These are phyloP conservation scores for Etia nguti DNA, from an alignment of 2,113 vertebrate genomes.

Conservation along the genomic window DNA sequence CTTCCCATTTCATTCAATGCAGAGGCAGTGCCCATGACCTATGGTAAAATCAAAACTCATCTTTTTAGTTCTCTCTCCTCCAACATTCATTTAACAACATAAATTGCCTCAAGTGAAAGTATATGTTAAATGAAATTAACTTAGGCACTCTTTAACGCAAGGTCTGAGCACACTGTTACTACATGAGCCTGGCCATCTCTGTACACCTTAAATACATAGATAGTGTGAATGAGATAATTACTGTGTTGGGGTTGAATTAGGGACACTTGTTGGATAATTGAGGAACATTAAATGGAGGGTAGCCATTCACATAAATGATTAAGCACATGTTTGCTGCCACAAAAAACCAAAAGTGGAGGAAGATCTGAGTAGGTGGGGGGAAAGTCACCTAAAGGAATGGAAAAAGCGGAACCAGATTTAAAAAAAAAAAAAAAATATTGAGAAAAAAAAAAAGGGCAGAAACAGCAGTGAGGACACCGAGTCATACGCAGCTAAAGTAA, in stretches of 20 bases:
- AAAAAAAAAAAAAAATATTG: neutral
- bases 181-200: neutral
- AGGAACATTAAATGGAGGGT: neutral
- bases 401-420: neutral
- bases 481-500: conserved; percentile 23
- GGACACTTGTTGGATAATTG: neutral
- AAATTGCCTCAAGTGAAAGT: neutral
- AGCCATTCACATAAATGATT: neutral
- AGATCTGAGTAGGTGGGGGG: neutral
- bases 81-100: neutral
- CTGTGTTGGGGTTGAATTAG: neutral
- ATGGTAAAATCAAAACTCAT: neutral
- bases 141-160: neutral
- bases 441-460: neutral
- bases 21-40: neutral
- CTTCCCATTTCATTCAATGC: neutral
- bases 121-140: neutral
- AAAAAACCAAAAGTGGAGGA: neutral
- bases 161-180: neutral
- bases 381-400: neutral
- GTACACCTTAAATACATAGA: neutral
- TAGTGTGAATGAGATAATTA: neutral
- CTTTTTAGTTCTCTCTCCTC: neutral
- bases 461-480: neutral
- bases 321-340: neutral